Conservation (phyloP, 2,113 vertebrate species). For the Archocentrus centrarchus region DNA sequence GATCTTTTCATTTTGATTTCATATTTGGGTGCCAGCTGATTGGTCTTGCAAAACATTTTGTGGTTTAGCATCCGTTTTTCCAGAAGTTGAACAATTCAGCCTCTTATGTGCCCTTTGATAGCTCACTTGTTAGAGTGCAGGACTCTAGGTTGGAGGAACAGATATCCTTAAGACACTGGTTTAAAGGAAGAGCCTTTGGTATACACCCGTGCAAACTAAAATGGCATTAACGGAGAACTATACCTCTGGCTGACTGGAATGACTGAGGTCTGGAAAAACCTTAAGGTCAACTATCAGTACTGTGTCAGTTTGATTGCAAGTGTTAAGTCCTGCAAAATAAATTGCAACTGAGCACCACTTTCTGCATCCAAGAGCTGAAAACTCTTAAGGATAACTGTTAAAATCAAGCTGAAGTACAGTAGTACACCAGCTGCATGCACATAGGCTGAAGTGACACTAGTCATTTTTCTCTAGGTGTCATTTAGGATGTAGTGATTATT, state of each 20-base stretch:
- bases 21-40: neutral
- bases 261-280: neutral
- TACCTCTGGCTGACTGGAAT: neutral
- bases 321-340: rapidly evolving
- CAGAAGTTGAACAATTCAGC: neutral
- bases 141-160: conserved; percentile 77
- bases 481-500: too few species aligned
- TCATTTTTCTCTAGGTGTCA: too few species aligned
- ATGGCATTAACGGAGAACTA: neutral
- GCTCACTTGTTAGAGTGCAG: conserved; percentile 90
- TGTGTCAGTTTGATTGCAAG: neutral
- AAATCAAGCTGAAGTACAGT: too few species aligned
- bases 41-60: neutral
- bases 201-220: too few species aligned
- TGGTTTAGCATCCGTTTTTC: neutral
- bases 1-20: conserved; percentile 2
- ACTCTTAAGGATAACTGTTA: too few species aligned
- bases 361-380: neutral
- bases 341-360: neutral
- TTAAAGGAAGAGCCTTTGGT: too few species aligned
- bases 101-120: conserved; percentile 76
- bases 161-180: neutral
- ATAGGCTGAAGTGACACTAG: too few species aligned
- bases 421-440: too few species aligned
- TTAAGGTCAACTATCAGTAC: neutral